Conservation (phyloP, 53 echinoderm and acorn worm genomes). For the Zoroaster sp. region DNA sequence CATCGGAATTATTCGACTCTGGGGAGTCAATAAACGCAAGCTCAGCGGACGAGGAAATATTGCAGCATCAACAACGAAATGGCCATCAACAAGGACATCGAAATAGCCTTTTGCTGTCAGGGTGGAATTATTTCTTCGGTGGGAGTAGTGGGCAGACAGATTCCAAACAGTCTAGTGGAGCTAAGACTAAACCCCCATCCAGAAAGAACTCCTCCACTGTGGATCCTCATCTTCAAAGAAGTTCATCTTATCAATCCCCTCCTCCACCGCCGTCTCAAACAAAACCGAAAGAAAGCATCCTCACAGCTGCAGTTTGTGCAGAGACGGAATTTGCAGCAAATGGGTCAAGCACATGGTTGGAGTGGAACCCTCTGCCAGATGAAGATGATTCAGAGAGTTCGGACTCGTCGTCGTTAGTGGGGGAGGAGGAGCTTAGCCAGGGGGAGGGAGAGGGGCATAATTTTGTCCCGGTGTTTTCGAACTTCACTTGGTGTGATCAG, state of each 20-base stretch:
- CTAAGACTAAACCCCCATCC: slow-evolving; percentile 39
- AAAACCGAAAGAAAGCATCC: neutral
- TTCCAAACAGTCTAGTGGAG: slow-evolving; percentile 20
- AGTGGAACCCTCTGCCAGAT: slow-evolving; percentile 58
- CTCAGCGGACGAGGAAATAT: neutral
- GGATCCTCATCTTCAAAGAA: slow-evolving; percentile 1
- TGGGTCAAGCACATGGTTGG: slow-evolving; percentile 15
- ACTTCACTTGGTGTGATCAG: slow-evolving; percentile 97
- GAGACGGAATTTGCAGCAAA: slow-evolving; percentile 48
- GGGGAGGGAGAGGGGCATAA: slow-evolving; percentile 75
- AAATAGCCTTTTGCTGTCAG: slow-evolving; percentile 18
- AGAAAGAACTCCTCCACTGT: slow-evolving; percentile 17
- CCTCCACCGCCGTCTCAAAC: neutral
- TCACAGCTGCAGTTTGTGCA: slow-evolving; percentile 28
- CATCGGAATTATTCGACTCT: slow-evolving; percentile 28
- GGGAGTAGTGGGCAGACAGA: slow-evolving; percentile 14
- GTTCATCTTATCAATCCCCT: slow-evolving; percentile 2
- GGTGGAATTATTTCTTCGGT: slow-evolving; percentile 47
- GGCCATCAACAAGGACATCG: slow-evolving; percentile 13
- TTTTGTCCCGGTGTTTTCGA: slow-evolving; percentile 77
- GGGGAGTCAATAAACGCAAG: slow-evolving; percentile 16
- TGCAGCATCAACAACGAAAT: slow-evolving; percentile 5
- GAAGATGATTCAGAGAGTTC: slow-evolving; percentile 30
- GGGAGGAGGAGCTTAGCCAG: slow-evolving; percentile 26
- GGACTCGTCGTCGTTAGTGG: slow-evolving; percentile 35